phyloP scores from a whole-genome alignment of 2,113 vertebrate species.

The Ranitomeya variabilis region DNA sequence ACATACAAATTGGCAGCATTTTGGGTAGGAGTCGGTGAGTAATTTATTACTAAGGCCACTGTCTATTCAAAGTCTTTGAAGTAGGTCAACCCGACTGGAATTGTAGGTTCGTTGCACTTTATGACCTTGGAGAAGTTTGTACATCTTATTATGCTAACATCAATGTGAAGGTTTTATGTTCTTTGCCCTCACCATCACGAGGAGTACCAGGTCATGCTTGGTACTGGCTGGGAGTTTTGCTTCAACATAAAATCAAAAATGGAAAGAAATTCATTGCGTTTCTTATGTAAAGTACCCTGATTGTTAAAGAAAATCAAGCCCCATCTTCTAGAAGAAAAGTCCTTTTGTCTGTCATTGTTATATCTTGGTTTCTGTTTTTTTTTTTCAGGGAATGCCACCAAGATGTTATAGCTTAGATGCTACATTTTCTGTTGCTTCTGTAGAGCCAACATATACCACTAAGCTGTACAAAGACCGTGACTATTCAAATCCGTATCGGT shows the following conservation, averaged over 20 bases:
- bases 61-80: conserved; percentile 32
- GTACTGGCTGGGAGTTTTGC: not conserved
- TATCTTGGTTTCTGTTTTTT: not conserved
- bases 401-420: not conserved
- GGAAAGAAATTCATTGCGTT: not conserved
- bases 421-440: not conserved
- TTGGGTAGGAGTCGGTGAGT: conserved; percentile 3
- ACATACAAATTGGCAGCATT: not conserved
- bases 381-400: not conserved
- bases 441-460: not conserved
- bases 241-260: conserved; percentile 14
- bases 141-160: conserved; percentile 17
- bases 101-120: conserved; percentile 17
- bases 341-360: not conserved
- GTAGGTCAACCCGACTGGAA: conserved; percentile 29
- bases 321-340: not conserved
- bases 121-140: conserved; percentile 22
- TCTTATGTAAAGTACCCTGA: not conserved
- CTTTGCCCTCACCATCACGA: not conserved
- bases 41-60: conserved; percentile 22
- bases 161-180: conserved; percentile 26
- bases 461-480: not conserved
- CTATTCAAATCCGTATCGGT: not conserved
- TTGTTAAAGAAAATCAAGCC: not conserved
- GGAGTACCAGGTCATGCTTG: not conserved